Evolutionary conservation across 92 coral and sea anemone genomes (phyloP).

Genomic region (Desmophyllum pertusum): DNA sequence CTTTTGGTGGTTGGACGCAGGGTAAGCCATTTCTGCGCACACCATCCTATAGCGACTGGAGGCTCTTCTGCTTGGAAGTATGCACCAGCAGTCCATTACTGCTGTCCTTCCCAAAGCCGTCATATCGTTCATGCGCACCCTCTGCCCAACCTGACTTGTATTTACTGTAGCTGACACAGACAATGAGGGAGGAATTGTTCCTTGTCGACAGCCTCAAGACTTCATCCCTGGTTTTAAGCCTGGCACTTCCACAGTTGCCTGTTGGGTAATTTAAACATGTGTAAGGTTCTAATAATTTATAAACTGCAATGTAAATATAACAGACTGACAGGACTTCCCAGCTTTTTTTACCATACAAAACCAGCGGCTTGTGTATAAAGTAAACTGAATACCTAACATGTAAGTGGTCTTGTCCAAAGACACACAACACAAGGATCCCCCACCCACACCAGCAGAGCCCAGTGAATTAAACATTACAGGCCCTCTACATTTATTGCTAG

Average conservation of each 20-base stretch:
- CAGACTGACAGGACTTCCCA: too few relatives aligned
- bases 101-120: constrained; percentile 93
- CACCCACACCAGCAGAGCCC: too few relatives aligned
- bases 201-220: constrained; percentile 98
- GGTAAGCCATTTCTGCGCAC: constrained; percentile 99
- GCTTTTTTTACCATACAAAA: too few relatives aligned
- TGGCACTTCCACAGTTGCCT: constrained; percentile 91
- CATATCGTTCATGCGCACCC: constrained; percentile 97
- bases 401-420: too few relatives aligned
- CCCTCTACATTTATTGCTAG: too few relatives aligned
- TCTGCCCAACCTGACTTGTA: constrained; percentile 89
- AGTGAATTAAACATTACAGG: too few relatives aligned
- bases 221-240: constrained; percentile 99
- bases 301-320: too few relatives aligned
- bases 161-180: constrained; percentile 97
- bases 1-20: constrained; percentile 96
- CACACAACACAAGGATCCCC: too few relatives aligned
- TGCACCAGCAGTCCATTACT: constrained; percentile 97
- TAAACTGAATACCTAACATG: too few relatives aligned
- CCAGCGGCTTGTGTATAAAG: too few relatives aligned
- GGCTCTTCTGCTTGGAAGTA: constrained; percentile 98
- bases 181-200: constrained; percentile 96
- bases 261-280: not conserved
- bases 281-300: too few relatives aligned
- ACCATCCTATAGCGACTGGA: constrained; percentile 99